These are phyloP conservation scores for Hedya salicella DNA, from an alignment of 2,888 invertebrate species.

Conservation along the genomic window DNA sequence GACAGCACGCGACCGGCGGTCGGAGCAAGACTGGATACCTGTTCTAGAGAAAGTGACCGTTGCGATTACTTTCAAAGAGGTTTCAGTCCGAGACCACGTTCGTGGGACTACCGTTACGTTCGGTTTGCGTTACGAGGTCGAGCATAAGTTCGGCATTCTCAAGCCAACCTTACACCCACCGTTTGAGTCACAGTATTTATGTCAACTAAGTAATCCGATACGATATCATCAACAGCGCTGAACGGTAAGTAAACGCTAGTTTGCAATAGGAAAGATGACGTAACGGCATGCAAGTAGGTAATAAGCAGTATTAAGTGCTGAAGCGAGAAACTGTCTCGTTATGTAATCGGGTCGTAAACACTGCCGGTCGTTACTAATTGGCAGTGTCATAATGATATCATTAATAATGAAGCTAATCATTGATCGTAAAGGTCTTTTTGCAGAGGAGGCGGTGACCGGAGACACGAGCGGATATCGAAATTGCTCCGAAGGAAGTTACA, in stretches of 20 bases:
- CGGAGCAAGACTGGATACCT: constrained; percentile 62
- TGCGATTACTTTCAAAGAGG: constrained; percentile 78
- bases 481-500: constrained; percentile 9
- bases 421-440: background rate
- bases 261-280: constrained; percentile 38
- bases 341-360: constrained; percentile 38
- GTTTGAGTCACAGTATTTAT: constrained; percentile 36
- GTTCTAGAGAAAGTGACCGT: constrained; percentile 81
- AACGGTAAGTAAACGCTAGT: constrained; percentile 27
- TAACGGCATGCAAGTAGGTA: constrained; percentile 28
- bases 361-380: constrained; percentile 24
- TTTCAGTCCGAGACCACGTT: constrained; percentile 57
- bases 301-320: constrained; percentile 37
- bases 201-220: constrained; percentile 37
- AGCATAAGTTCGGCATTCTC: constrained; percentile 60
- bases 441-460: background rate
- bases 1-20: constrained; percentile 47
- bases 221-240: constrained; percentile 37
- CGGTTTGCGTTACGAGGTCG: constrained; percentile 74
- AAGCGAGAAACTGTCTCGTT: constrained; percentile 38
- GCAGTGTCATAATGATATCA: constrained; percentile 11
- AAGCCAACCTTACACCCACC: constrained; percentile 27
- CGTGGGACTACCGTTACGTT: constrained; percentile 72
- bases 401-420: constrained; percentile 15
- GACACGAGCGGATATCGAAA: background rate